Evolutionary conservation across 1,140 invertebrate genomes (phyloP).

Genomic region (Conopomorpha cramerella): DNA sequence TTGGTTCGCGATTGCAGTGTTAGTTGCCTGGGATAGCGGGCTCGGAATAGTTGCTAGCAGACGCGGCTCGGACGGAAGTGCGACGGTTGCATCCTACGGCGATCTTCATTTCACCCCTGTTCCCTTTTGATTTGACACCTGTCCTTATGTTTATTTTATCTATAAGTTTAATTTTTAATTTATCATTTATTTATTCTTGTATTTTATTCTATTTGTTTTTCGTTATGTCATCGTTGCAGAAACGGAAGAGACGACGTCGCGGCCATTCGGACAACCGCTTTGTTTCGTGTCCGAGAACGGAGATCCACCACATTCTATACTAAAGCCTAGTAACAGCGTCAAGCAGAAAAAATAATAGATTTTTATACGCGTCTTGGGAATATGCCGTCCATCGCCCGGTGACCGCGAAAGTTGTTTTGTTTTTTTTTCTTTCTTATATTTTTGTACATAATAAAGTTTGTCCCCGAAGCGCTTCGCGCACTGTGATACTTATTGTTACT

Average conservation of each 20-base stretch:
- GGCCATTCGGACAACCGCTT: conserved; percentile 76
- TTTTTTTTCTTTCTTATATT: no score
- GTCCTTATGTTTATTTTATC: conserved; percentile 9
- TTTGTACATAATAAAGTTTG: no score
- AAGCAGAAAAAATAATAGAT: conserved; percentile 58
- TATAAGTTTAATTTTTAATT: conserved; percentile 18
- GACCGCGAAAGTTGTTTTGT: no score
- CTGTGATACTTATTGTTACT: conserved; percentile 60
- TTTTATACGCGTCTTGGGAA: no score
- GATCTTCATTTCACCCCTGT: no score
- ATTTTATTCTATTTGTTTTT: conserved; percentile 34
- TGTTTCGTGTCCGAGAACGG: conserved; percentile 66
- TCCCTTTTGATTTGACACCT: background rate
- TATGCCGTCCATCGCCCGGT: no score
- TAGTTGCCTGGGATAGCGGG: no score
- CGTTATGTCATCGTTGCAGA: conserved; percentile 58
- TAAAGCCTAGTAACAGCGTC: conserved; percentile 53
- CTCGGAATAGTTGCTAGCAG: no score
- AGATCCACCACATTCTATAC: conserved; percentile 58
- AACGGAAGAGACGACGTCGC: conserved; percentile 65
- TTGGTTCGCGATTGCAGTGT: conserved; percentile 38
- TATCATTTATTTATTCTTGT: conserved; percentile 18
- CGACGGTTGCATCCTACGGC: no score
- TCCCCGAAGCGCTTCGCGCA: conserved; percentile 54
- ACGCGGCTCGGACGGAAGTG: no score